Evolutionary conservation across 1,140 invertebrate species (phyloP).

Genomic region (Tribolium madens): DNA sequence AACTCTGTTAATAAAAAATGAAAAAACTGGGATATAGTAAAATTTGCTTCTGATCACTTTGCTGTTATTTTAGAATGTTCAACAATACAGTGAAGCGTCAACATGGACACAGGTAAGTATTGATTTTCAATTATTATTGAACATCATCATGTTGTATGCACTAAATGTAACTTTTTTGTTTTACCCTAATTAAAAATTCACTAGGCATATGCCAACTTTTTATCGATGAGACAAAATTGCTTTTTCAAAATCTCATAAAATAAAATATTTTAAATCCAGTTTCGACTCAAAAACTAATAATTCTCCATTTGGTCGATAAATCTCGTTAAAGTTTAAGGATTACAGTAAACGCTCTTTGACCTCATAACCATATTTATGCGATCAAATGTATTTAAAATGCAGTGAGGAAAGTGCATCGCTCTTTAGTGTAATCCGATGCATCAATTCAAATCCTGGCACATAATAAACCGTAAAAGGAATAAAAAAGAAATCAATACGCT

Average conservation of each 20-base stretch:
- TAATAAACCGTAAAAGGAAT: not conserved
- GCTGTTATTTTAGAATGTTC: not conserved
- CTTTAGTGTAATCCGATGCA: not conserved
- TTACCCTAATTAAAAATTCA: not conserved
- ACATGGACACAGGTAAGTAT: slow-evolving; percentile 18
- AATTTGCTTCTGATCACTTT: not conserved
- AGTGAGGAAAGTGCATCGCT: not conserved
- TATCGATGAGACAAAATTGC: not conserved
- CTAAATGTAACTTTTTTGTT: not conserved
- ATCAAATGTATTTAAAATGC: not conserved
- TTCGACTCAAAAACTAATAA: not conserved
- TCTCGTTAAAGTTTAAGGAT: too few species aligned
- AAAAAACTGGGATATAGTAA: not conserved
- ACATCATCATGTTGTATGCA: slow-evolving; percentile 5
- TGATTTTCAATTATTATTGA: slow-evolving; percentile 26
- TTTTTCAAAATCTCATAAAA: not conserved
- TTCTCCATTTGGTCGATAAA: not conserved
- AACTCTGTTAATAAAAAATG: not conserved
- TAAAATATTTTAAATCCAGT: not conserved
- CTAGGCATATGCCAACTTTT: not conserved
- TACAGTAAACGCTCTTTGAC: too few species aligned
- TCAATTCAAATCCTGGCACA: not conserved
- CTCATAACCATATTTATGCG: not conserved
- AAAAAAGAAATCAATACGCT: not conserved
- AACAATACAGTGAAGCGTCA: slow-evolving; percentile 3